phyloP scores from a whole-genome alignment of 1,140 invertebrate genomes.

The Drosophila bifasciata region DNA sequence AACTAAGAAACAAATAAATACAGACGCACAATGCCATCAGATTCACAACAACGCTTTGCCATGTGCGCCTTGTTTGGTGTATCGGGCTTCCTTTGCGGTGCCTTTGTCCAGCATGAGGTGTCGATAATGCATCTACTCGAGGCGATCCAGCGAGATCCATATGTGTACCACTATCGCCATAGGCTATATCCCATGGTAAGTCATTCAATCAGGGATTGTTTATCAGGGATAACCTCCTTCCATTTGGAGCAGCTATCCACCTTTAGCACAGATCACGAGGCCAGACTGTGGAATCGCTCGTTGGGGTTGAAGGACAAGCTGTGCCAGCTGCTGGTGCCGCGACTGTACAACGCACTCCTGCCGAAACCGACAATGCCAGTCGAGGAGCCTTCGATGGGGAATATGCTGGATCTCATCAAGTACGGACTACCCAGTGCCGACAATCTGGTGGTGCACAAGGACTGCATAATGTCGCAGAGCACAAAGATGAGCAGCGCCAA shows the following conservation, averaged over 20 bases:
- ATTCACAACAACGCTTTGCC: constrained; percentile 20
- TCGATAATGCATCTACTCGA: constrained; percentile 33
- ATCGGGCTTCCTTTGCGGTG: constrained; percentile 47
- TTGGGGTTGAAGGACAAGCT: constrained; percentile 20
- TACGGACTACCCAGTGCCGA: constrained; percentile 51
- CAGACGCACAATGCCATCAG: too few species aligned
- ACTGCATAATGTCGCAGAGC: constrained; percentile 50
- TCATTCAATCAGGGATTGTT: not conserved
- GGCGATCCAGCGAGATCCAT: constrained; percentile 38
- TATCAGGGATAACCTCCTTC: not conserved
- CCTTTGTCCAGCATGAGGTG: constrained; percentile 48
- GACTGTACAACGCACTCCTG: constrained; percentile 30
- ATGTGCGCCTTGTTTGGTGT: constrained; percentile 38
- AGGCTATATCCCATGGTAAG: constrained; percentile 52
- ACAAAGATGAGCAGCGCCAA: constrained; percentile 19
- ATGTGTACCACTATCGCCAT: constrained; percentile 40
- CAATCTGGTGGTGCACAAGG: constrained; percentile 41
- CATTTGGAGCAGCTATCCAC: constrained; percentile 31
- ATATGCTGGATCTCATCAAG: constrained; percentile 47
- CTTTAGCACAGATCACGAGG: constrained; percentile 46
- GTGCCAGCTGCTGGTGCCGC: constrained; percentile 24
- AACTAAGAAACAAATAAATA: too few species aligned
- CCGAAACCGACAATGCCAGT: not conserved
- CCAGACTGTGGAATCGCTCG: constrained; percentile 28
- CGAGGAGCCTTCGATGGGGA: not conserved